phyloP scores from a whole-genome alignment of 1,140 invertebrate genomes.

The Atta colombica region DNA sequence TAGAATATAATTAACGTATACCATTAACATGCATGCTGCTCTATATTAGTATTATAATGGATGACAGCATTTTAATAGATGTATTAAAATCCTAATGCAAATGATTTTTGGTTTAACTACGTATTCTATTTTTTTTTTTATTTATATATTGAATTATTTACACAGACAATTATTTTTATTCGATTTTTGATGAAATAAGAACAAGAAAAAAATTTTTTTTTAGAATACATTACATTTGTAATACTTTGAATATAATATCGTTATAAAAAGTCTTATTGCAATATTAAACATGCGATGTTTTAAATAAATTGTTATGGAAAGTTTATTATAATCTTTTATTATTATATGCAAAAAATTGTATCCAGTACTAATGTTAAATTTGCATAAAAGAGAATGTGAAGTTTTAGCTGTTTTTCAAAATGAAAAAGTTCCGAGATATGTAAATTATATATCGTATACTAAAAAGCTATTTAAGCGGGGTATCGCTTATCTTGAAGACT shows the following conservation, averaged over 20 bases:
- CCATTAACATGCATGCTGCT: constrained; percentile 38
- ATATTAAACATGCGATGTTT: neutral
- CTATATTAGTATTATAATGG: constrained; percentile 18
- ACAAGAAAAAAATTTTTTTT: neutral
- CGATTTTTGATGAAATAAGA: neutral
- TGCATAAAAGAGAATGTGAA: neutral
- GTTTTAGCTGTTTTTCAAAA: too few species aligned
- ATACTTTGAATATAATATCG: neutral
- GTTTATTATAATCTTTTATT: neutral
- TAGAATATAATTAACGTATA: constrained; percentile 24
- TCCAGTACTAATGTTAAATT: neutral
- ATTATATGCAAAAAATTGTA: neutral
- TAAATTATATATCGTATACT: too few species aligned
- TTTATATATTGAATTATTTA: too few species aligned
- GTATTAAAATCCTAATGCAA: constrained; percentile 4
- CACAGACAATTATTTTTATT: too few species aligned
- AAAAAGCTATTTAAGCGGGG: too few species aligned
- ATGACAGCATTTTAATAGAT: constrained; percentile 16
- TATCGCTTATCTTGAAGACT: too few species aligned
- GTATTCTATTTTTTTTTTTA: neutral
- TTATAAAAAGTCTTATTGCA: neutral
- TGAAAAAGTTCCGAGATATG: too few species aligned
- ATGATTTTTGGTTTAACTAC: neutral
- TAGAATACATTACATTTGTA: neutral
- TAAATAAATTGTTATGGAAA: neutral